phyloP scores from a whole-genome alignment of 2,113 vertebrate species.

The Pangasianodon hypophthalmus region DNA sequence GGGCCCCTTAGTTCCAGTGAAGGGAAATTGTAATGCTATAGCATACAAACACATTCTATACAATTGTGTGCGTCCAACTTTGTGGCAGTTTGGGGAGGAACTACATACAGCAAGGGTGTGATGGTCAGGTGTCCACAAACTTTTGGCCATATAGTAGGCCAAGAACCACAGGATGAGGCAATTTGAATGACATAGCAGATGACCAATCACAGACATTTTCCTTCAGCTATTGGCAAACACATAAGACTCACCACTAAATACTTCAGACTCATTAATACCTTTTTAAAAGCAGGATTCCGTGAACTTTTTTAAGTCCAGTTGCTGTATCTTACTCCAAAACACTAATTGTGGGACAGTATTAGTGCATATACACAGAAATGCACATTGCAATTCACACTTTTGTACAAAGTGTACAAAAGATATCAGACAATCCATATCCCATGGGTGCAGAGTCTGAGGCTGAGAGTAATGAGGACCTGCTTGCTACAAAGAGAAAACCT shows the following conservation, averaged over 20 bases:
- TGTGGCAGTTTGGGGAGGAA: too few species aligned
- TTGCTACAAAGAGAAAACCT: neutral
- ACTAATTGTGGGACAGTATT: neutral
- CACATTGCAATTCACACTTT: too few species aligned
- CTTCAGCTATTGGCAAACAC: neutral
- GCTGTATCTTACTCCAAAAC: neutral
- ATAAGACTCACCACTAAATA: neutral
- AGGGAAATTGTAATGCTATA: too few species aligned
- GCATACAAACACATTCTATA: neutral
- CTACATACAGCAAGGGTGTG: too few species aligned
- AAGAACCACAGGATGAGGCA: neutral
- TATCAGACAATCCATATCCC: neutral
- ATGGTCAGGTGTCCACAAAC: too few species aligned
- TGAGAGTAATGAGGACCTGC: neutral
- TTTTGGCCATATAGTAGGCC: too few species aligned
- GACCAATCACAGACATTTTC: neutral
- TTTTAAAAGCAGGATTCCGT: neutral
- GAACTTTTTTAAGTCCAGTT: neutral
- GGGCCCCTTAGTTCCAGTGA: neutral
- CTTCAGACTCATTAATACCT: neutral
- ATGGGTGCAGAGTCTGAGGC: neutral
- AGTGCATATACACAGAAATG: neutral
- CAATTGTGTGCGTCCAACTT: neutral
- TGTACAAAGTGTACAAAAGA: neutral
- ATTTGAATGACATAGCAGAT: neutral